These are phyloP conservation scores for Crotalus tigris DNA, from an alignment of 2,113 vertebrate species.

Conservation along the genomic window DNA sequence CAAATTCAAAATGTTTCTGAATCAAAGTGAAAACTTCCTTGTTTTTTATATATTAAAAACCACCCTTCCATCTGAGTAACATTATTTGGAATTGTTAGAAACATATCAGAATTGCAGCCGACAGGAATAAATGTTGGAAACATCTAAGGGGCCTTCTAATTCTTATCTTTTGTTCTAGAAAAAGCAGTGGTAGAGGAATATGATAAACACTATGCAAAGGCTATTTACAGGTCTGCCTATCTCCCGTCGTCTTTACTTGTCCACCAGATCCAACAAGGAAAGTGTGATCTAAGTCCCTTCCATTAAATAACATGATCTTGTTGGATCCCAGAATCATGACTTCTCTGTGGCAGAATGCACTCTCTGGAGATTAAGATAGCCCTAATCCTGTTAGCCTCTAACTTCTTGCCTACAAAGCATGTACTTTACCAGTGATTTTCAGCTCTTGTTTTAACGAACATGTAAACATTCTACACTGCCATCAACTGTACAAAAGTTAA, in stretches of 20 bases:
- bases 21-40: not conserved
- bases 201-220: too few relatives aligned
- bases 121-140: not conserved
- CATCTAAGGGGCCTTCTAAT: not conserved
- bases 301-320: not conserved
- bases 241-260: not conserved
- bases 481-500: not conserved
- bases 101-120: too few relatives aligned
- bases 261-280: not conserved
- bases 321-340: not conserved
- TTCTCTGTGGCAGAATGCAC: not conserved
- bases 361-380: not conserved
- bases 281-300: not conserved
- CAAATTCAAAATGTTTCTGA: not conserved
- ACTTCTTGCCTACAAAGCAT: not conserved
- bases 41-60: not conserved
- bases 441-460: not conserved
- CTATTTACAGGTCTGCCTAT: not conserved
- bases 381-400: not conserved
- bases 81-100: not conserved
- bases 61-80: not conserved
- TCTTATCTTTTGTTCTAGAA: not conserved
- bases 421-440: not conserved
- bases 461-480: not conserved
- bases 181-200: not conserved